These are phyloP conservation scores for Epinotia demarniana DNA, from an alignment of 2,888 invertebrate genomes.

Conservation along the genomic window DNA sequence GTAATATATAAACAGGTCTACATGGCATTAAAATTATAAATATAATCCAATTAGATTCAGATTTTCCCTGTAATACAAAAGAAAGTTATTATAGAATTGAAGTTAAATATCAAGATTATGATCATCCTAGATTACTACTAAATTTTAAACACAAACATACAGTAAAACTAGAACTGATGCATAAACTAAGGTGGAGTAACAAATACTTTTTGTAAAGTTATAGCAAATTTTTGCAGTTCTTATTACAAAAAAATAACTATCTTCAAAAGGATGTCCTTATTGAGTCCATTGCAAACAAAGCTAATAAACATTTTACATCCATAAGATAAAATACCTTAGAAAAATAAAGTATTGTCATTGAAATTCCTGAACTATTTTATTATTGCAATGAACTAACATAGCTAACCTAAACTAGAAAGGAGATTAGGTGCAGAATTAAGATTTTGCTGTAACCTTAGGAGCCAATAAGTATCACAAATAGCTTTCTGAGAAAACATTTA, in stretches of 20 bases:
- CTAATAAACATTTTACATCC: conserved; percentile 61
- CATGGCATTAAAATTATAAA: conserved; percentile 36
- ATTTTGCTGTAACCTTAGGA: conserved; percentile 58
- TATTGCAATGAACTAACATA: conserved; percentile 62
- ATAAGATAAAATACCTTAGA: conserved; percentile 63
- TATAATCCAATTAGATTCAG: conserved; percentile 36
- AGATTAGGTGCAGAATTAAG: conserved; percentile 33
- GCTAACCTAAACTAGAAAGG: conserved; percentile 55
- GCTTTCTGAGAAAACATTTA: conserved; percentile 68
- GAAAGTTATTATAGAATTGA: conserved; percentile 24
- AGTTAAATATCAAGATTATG: conserved; percentile 28
- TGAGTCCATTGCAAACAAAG: conserved; percentile 63
- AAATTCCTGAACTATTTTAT: conserved; percentile 56
- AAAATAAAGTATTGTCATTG: conserved; percentile 64
- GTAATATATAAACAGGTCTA: conserved; percentile 28
- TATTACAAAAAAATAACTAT: conserved; percentile 67
- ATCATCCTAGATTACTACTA: conserved; percentile 45
- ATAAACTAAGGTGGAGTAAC: conserved; percentile 58
- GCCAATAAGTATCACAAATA: conserved; percentile 79
- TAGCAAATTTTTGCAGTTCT: conserved; percentile 78
- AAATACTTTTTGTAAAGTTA: conserved; percentile 69
- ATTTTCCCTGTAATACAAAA: conserved; percentile 34
- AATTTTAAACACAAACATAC: conserved; percentile 45
- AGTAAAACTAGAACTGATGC: conserved; percentile 56
- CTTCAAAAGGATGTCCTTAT: conserved; percentile 70